Percentiles rank a stretch among this genome's conserved stretches.
Evolutionary conservation across 30 jellyfish, hydroid and myxozoan genomes (phyloP).

Genomic region (Mastigias papua): DNA sequence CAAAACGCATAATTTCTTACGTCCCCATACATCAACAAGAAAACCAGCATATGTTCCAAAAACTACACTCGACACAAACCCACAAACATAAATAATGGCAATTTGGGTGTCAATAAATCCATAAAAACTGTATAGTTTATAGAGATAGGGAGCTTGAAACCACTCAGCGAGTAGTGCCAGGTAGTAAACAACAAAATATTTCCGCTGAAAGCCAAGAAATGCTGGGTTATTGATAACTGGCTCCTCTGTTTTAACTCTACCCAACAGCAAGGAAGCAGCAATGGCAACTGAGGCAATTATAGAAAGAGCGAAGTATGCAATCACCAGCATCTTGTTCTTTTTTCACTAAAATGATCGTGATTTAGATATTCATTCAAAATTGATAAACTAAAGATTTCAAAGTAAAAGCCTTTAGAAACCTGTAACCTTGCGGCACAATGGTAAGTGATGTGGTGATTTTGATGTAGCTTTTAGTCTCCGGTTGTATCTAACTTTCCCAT

Average conservation of each 20-base stretch:
- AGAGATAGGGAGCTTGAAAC: conserved; percentile 98
- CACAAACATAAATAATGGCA: conserved; percentile 94
- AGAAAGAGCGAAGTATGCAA: conserved; percentile 77
- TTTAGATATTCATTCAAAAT: too few species aligned
- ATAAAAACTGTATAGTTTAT: conserved; percentile 82
- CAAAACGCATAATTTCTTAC: conserved; percentile 87
- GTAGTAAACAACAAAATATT: conserved; percentile 80
- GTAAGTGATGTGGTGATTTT: too few species aligned
- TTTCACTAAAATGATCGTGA: not conserved
- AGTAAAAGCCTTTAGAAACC: too few species aligned
- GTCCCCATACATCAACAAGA: conserved; percentile 88
- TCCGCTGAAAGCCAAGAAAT: conserved; percentile 81
- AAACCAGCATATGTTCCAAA: conserved; percentile 95
- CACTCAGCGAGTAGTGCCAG: conserved; percentile 98
- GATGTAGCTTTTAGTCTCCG: too few species aligned
- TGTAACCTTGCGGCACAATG: too few species aligned
- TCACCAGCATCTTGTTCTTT: conserved; percentile 66
- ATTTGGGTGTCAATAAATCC: conserved; percentile 96
- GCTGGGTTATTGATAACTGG: conserved; percentile 84
- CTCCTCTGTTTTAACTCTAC: conserved; percentile 36
- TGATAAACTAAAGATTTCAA: too few species aligned
- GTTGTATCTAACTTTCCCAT: too few species aligned
- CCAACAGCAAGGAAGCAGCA: conserved; percentile 41
- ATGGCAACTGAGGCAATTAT: conserved; percentile 51
- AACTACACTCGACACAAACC: conserved; percentile 93